These are phyloP conservation scores for Linnaemya vulpina DNA, from an alignment of 2,888 invertebrate species.

Conservation along the genomic window DNA sequence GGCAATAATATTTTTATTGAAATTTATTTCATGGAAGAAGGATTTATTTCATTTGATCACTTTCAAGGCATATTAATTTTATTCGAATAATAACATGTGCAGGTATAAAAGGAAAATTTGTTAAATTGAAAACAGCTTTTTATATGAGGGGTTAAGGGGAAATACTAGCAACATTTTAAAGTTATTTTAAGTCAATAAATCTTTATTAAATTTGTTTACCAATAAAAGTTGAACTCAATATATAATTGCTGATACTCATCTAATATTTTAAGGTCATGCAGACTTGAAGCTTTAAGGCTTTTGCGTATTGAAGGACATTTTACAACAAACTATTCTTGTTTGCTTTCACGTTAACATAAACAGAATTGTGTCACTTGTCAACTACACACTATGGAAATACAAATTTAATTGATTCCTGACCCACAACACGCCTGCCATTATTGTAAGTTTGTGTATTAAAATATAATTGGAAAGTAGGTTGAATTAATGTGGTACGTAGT, in stretches of 20 bases:
- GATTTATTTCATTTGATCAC: neutral
- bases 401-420: slow-evolving; percentile 58
- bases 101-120: no score
- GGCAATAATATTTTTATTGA: neutral
- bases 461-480: neutral
- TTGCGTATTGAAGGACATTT: neutral
- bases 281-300: neutral
- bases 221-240: no score
- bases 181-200: no score
- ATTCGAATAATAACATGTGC: neutral
- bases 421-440: neutral
- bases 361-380: slow-evolving; percentile 57
- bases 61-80: neutral
- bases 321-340: neutral
- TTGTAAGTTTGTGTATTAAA: neutral
- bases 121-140: no score
- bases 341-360: neutral
- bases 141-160: no score
- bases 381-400: slow-evolving; percentile 12
- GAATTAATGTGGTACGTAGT: neutral
- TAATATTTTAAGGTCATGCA: neutral
- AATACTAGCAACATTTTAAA: no score
- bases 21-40: neutral
- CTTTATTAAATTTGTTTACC: no score
- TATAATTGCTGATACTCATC: neutral